Evolutionary conservation across 2,113 vertebrate species (phyloP), one percentile per base, ranked within the genome.

Genomic region (Atlantisia rogersi): DNA sequence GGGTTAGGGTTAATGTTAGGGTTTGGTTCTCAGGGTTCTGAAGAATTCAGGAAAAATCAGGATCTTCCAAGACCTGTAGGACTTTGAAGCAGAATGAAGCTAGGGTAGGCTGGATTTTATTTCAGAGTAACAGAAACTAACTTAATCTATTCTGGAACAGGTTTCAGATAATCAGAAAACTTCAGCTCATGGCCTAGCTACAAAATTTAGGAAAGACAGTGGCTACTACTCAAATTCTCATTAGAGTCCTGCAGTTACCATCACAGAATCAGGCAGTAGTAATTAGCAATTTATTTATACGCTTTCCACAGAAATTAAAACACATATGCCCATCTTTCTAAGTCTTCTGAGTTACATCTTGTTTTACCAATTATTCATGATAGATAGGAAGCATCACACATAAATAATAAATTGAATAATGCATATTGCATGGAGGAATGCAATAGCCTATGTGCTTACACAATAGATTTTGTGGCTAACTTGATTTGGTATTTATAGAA

Each of bases 381-480:
- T 80, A 37, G 31, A 69, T 55, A 50, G 82, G 52, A 85, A 86
- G 22, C 62, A 82, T 86, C 42, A 86, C 35, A 70, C 29, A 94
- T 90, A 56, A 95, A 86, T 88, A 94, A 88, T 88, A 87, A 78
- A 90, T n/a, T 75, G 26, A 48, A 59, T 86, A 91, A 60, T 86
- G 87, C 60, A 83, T 40, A 48, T 73, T 79, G 35, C n/a, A 48
- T 44, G 37, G 62, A 37, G 76, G 46, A 93, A 79, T 75, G 78
- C 42, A 71, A 25, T 65, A 71, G 70, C 26, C 31, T 84, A 29
- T 81, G 69, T 29, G 70, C 39, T 91, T 68, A 69, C 10, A 35
- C 55, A 65, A 67, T 11, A 63, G 44, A 31, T 82, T 88, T 68
- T 8, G 11, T 81, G 48, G 46, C 26, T 82, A 55, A 35, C n/a